phyloP scores from a whole-genome alignment of 2,888 invertebrate genomes.

The Endomychus coccineus region DNA sequence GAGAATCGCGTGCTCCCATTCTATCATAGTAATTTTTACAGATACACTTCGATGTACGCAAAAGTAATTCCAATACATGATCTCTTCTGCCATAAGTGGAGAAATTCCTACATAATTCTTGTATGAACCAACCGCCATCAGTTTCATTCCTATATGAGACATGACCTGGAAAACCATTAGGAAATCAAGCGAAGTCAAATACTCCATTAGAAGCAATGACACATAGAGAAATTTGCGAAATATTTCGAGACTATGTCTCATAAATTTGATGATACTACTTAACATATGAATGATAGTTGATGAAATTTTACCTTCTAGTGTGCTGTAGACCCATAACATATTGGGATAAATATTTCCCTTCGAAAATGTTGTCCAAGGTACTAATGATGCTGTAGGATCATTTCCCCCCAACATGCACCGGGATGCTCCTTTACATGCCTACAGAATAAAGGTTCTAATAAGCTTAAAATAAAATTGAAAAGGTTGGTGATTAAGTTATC shows the following conservation, averaged over 20 bases:
- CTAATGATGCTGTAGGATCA: conserved; percentile 11
- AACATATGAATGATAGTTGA: no score
- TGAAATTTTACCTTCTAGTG: conserved; percentile 30
- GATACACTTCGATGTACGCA: conserved; percentile 36
- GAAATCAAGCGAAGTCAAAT: no score
- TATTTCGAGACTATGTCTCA: no score
- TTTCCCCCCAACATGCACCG: conserved; percentile 14
- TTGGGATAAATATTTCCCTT: conserved; percentile 19
- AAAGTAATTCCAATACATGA: conserved; percentile 35
- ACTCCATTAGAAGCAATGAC: no score
- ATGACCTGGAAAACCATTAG: conserved; percentile 30
- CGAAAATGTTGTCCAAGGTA: conserved; percentile 16
- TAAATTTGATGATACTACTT: no score
- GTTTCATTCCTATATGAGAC: conserved; percentile 25
- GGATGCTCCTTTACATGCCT: conserved; percentile 36
- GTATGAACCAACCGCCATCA: conserved; percentile 39
- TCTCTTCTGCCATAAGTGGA: conserved; percentile 33
- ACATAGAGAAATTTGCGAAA: no score
- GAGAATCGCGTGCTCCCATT: conserved; percentile 8
- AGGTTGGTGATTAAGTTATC: no score
- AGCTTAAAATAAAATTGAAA: no score
- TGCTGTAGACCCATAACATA: conserved; percentile 29
- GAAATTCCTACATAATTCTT: conserved; percentile 37
- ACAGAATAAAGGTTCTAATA: no score
- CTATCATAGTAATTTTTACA: conserved; percentile 29